Evolutionary conservation across 2,888 invertebrate species (phyloP).

Genomic region (Calephelis perditalis): DNA sequence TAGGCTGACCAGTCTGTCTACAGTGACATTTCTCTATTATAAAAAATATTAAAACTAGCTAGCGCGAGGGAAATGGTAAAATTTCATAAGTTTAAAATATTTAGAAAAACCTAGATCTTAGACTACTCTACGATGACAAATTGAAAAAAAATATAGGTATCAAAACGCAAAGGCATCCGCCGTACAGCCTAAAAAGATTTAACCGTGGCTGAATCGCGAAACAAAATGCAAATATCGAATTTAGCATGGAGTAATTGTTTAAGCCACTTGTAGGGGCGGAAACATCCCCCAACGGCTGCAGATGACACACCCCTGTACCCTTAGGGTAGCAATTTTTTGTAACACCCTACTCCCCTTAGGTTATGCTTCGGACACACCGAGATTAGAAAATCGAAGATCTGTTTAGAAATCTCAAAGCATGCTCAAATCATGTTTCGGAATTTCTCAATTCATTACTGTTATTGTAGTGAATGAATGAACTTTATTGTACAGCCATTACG

Average conservation of each 20-base stretch:
- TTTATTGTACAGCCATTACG: no score
- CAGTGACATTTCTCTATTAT: no score
- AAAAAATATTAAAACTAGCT: no score
- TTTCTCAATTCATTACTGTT: neutral
- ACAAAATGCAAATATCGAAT: constrained; percentile 48
- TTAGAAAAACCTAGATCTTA: no score
- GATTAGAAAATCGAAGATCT: neutral
- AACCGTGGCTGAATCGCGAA: constrained; percentile 27
- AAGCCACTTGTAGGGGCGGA: constrained; percentile 39
- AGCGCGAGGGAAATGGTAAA: no score
- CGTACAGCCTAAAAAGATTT: constrained; percentile 3
- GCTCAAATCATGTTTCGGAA: neutral
- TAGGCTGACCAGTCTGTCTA: no score
- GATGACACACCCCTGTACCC: constrained; percentile 50
- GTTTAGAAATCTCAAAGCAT: no score
- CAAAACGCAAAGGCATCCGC: constrained; percentile 1
- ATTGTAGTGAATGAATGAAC: neutral
- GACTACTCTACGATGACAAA: neutral
- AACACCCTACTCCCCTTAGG: constrained; percentile 42
- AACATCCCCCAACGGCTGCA: constrained; percentile 44
- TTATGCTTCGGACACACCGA: constrained; percentile 6
- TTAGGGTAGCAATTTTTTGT: constrained; percentile 64
- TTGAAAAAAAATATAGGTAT: neutral
- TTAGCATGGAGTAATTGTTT: constrained; percentile 50
- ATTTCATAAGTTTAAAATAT: no score